These are phyloP conservation scores for Smutsia gigantea DNA, from an alignment of 2,797 vertebrate species.

Conservation along the genomic window DNA sequence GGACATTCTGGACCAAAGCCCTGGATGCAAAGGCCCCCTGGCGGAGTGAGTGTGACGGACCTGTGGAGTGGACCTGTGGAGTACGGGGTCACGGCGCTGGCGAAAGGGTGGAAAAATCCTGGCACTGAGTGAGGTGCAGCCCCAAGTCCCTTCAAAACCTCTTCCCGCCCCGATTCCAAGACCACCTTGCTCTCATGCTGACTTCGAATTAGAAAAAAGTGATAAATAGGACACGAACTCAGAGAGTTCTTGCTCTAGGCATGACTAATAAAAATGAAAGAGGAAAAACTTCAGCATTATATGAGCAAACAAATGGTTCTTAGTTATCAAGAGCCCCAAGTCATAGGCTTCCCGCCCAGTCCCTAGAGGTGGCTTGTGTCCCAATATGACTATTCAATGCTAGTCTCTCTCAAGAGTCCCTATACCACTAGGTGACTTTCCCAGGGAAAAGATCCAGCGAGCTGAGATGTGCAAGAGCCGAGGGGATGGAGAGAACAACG, in stretches of 20 bases:
- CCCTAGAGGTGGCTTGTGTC: accelerated
- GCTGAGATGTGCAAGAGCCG: accelerated
- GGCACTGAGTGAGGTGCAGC: accelerated
- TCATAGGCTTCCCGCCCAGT: accelerated
- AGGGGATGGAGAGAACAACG: background rate
- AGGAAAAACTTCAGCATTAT: accelerated
- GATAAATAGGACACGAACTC: background rate
- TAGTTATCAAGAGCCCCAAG: background rate
- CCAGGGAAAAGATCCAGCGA: accelerated
- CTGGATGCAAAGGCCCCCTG: background rate
- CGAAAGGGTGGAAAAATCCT: accelerated
- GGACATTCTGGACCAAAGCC: background rate
- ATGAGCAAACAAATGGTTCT: too few species aligned
- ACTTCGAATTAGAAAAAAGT: background rate
- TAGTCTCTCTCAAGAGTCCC: background rate
- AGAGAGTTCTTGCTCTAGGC: background rate
- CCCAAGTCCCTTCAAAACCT: background rate
- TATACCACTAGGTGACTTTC: background rate
- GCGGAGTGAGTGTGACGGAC: background rate
- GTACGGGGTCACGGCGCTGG: too few species aligned
- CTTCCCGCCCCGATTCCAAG: background rate
- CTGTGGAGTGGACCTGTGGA: too few species aligned
- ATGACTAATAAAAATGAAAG: accelerated
- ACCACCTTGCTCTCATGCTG: accelerated
- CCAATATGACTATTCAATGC: accelerated